Base-by-base conservation (phyloP, 2,113 vertebrate species). In the Pampusana beccarii region DNA sequence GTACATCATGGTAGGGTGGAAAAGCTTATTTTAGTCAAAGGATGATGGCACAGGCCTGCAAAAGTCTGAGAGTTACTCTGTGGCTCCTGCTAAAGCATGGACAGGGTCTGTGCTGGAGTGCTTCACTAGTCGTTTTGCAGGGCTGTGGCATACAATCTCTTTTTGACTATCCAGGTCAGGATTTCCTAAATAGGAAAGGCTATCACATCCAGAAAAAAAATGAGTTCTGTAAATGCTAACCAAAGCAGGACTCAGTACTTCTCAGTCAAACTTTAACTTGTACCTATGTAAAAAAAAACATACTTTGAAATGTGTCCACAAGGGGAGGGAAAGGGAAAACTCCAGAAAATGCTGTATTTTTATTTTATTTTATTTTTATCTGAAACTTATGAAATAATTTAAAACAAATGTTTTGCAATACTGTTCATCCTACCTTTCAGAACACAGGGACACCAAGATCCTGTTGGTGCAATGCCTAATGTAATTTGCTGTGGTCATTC, bases 1-100 rank as follows among this genome's bases (percentile, higher is more conserved):
- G 34, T 50, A 60, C 46, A 82, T 60, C 53, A 67, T 6, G 0
- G 61, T 51, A 90, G 77, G 73, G 82, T 90, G 69, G 48, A 88
- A 87, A 97, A 94, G n/a, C 20, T n/a, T 71, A 73, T 96, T 92
- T 66, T 48, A 87, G 70, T 84, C 50, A 93, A 94, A 81, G n/a
- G 31, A 84, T 69, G 79, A 69, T 50, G 73, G 57, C 46, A 34
- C 40, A 94, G 88, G 87, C 20, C 56, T 80, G 40, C 48, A n/a
- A 81, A 80, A 95, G 11, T 44, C 48, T 86, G 56, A 70, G 21
- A 82, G 42, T 31, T 67, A 64, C 38, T 48, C 31, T 19, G 20
- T 34, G 12, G 18, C 18, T 95, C 58, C 29, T 9, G 28, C 28
- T 58, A 20, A 78, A 71, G 56, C 26, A 42, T 56, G 64, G 46